Percentiles rank a stretch among this genome's conserved stretches.
Conservation (phyloP, 1,140 invertebrate genomes). For the Coenobita brevimanus region DNA sequence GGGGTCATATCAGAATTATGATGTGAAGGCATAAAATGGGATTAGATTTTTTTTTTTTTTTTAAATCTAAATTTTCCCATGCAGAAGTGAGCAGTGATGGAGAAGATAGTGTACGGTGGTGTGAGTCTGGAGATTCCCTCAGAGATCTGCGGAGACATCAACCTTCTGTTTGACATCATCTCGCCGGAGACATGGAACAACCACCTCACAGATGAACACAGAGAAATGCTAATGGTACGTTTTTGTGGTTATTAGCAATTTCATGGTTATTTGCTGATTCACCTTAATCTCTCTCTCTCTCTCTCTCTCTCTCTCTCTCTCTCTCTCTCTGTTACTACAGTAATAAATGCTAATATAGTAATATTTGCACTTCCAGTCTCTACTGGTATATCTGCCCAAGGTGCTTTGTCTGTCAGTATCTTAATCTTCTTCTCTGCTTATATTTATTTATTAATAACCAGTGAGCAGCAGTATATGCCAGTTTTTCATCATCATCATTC, state of each 20-base stretch:
- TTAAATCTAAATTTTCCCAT: background rate
- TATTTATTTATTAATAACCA: background rate
- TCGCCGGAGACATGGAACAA: constrained; percentile 59
- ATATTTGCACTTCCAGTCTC: too few relatives aligned
- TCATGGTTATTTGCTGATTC: too few relatives aligned
- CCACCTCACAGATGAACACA: constrained; percentile 56
- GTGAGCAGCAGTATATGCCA: too few relatives aligned
- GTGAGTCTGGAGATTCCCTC: constrained; percentile 49
- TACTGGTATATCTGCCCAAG: too few relatives aligned
- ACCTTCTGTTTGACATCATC: constrained; percentile 49
- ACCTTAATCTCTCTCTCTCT: too few relatives aligned
- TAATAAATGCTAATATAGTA: too few relatives aligned
- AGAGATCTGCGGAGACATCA: constrained; percentile 50
- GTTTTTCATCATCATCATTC: too few relatives aligned
- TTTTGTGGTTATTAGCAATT: background rate
- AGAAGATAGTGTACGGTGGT: constrained; percentile 41
- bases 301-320: background rate
- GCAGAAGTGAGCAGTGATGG: constrained; percentile 16
- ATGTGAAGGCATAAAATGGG: too few relatives aligned
- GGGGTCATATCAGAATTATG: too few relatives aligned
- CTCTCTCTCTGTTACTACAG: constrained; percentile 57
- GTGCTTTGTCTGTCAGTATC: background rate
- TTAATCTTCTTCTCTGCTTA: background rate
- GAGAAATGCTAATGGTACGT: constrained; percentile 57
- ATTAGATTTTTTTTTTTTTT: background rate